A percentile compares a stretch with the other conserved stretches of the same genome.
Evolutionary conservation across 64 coral and sea anemone species (phyloP).

Genomic region (Pocillopora verrucosa): DNA sequence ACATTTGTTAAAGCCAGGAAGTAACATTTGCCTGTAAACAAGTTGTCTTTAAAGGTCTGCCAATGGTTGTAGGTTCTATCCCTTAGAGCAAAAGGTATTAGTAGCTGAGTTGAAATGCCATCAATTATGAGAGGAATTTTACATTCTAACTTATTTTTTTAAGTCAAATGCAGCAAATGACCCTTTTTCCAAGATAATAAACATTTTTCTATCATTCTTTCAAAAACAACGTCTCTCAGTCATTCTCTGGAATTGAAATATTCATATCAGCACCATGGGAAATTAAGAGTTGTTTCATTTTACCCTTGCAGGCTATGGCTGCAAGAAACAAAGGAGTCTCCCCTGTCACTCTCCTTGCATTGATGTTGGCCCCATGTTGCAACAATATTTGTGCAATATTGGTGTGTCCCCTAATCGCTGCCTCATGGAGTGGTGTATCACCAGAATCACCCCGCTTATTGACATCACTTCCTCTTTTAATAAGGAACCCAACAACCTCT

Average conservation of each 20-base stretch:
- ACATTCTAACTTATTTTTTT: too few relatives aligned
- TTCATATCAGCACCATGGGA: slow-evolving; percentile 51
- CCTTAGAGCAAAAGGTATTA: too few relatives aligned
- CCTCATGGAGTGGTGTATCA: slow-evolving; percentile 72
- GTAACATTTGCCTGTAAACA: too few relatives aligned
- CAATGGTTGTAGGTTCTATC: too few relatives aligned
- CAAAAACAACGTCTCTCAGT: not conserved
- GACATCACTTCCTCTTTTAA: slow-evolving; percentile 32
- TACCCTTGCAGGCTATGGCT: slow-evolving; percentile 26
- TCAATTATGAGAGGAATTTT: too few relatives aligned
- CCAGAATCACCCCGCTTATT: slow-evolving; percentile 29
- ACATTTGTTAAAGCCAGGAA: too few relatives aligned
- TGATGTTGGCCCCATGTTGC: slow-evolving; percentile 38
- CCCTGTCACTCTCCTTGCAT: slow-evolving; percentile 46
- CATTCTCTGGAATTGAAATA: not conserved
- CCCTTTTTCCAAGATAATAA: too few relatives aligned
- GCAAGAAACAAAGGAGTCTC: slow-evolving; percentile 55
- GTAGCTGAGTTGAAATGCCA: too few relatives aligned
- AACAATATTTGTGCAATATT: slow-evolving; percentile 35
- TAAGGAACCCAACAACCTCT: slow-evolving; percentile 27
- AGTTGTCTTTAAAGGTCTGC: too few relatives aligned
- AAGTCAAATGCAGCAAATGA: too few relatives aligned
- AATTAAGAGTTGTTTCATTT: slow-evolving; percentile 55
- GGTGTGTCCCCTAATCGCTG: slow-evolving; percentile 35
- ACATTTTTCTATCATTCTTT: too few relatives aligned